phyloP scores from a whole-genome alignment of 2,888 invertebrate species.

The Sympetrum striolatum region DNA sequence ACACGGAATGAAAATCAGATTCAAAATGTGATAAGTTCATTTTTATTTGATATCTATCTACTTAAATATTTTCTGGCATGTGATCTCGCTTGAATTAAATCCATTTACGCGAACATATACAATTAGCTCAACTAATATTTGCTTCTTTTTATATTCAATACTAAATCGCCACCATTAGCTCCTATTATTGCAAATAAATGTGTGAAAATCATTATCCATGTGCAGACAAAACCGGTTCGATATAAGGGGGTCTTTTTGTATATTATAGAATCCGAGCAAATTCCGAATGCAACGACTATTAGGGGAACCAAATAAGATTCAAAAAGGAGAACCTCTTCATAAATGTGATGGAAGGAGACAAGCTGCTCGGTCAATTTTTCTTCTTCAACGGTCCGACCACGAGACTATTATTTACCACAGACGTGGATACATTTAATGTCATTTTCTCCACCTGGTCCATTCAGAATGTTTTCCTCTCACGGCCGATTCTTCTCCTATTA shows the following conservation, averaged over 20 bases:
- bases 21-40: too few relatives aligned
- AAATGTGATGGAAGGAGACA: background rate
- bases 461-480: background rate
- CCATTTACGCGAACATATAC: too few relatives aligned
- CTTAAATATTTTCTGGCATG: too few relatives aligned
- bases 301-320: background rate
- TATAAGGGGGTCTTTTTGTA: too few relatives aligned
- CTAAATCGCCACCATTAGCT: too few relatives aligned
- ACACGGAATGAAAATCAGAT: too few relatives aligned
- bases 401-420: constrained; percentile 38
- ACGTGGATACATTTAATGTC: constrained; percentile 35
- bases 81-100: too few relatives aligned
- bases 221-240: background rate
- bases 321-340: background rate
- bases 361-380: background rate
- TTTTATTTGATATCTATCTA: too few relatives aligned
- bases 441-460: constrained; percentile 24
- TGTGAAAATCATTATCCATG: too few relatives aligned
- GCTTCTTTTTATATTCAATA: too few relatives aligned
- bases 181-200: too few relatives aligned
- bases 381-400: background rate
- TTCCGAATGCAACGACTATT: background rate
- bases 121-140: too few relatives aligned
- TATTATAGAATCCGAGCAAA: background rate
- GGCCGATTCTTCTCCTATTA: background rate